Percentiles rank a stretch among this genome's conserved stretches.
Evolutionary conservation across 2,888 invertebrate genomes (phyloP).

Genomic region (Carabus problematicus): DNA sequence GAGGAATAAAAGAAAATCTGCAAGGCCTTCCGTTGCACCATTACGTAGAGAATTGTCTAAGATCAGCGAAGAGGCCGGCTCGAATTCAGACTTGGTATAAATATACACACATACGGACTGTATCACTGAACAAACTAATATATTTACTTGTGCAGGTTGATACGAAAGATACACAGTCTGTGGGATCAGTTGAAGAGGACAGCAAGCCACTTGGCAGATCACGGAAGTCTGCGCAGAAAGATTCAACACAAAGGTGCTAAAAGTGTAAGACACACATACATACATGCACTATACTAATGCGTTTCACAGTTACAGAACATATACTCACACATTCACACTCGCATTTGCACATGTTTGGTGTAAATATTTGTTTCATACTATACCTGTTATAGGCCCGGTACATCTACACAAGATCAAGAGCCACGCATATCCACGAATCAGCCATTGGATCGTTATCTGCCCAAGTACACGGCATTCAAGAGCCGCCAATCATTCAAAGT

Average conservation of each 20-base stretch:
- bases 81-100: slow-evolving; percentile 3
- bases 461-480: slow-evolving; percentile 13
- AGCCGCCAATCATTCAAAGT: slow-evolving; percentile 23
- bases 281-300: too few relatives aligned
- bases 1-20: slow-evolving; percentile 13
- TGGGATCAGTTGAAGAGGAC: not conserved
- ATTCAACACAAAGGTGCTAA: slow-evolving; percentile 10
- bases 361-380: slow-evolving; percentile 1
- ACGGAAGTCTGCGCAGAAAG: not conserved
- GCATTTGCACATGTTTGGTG: not conserved
- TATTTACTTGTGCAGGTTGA: not conserved
- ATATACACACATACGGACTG: too few relatives aligned
- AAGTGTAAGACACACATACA: not conserved
- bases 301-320: too few relatives aligned
- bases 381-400: not conserved
- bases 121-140: too few relatives aligned
- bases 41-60: slow-evolving; percentile 24
- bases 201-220: not conserved
- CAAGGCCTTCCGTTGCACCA: slow-evolving; percentile 14
- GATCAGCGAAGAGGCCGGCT: slow-evolving; percentile 28
- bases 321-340: not conserved
- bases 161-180: not conserved
- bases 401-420: too few relatives aligned
- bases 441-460: not conserved
- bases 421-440: not conserved